phyloP scores from a whole-genome alignment of 2,888 invertebrate species.

The Agrochola circellaris region DNA sequence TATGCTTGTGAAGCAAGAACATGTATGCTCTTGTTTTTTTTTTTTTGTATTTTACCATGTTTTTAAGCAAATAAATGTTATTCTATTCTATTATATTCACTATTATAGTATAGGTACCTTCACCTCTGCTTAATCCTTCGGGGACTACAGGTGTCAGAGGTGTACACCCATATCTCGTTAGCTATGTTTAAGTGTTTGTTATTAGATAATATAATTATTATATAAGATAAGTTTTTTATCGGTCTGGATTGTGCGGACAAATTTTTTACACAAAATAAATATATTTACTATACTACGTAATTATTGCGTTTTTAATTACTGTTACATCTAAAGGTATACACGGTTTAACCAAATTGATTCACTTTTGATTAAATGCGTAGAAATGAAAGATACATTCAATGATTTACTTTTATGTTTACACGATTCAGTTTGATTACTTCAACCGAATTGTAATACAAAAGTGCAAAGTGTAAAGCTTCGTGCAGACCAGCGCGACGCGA shows the following conservation, averaged over 20 bases:
- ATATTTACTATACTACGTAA: not conserved
- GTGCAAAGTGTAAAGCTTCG: too few relatives aligned
- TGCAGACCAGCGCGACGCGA: too few relatives aligned
- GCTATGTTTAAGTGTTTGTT: not conserved
- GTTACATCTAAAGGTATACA: not conserved
- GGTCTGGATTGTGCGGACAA: not conserved
- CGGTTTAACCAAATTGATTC: not conserved
- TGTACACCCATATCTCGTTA: not conserved
- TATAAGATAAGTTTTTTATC: not conserved
- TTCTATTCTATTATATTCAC: too few relatives aligned
- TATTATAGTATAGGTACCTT: too few relatives aligned
- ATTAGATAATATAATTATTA: not conserved
- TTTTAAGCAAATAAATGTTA: too few relatives aligned
- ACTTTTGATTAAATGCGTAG: not conserved
- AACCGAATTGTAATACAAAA: not conserved
- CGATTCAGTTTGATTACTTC: not conserved
- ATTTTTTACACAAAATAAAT: not conserved
- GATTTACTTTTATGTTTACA: too few relatives aligned
- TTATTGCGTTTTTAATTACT: not conserved
- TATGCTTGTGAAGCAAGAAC: too few relatives aligned
- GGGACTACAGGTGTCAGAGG: too few relatives aligned
- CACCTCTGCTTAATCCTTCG: too few relatives aligned
- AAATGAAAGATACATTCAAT: not conserved
- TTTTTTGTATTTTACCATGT: too few relatives aligned
- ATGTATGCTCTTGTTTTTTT: too few relatives aligned